Evolutionary conservation across 2,888 invertebrate species (phyloP), one percentile per base, ranked within the genome.

Genomic region (Euclidia mi): DNA sequence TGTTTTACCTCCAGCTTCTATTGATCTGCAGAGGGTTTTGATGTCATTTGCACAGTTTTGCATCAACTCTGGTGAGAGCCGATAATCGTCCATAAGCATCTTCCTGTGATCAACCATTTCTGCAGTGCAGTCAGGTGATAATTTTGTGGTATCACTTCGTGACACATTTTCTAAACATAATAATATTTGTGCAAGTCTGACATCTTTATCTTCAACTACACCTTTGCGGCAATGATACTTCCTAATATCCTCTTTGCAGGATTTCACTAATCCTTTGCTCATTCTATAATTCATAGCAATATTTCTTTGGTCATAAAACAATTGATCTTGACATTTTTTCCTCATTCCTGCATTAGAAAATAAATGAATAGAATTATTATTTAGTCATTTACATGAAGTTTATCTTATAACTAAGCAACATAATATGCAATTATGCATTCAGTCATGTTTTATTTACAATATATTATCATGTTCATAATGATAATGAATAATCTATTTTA

Each of bases 61-160:
- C 61, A 99, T 97, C 59, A 99, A 95, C 90, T 99, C 99, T 3
- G 99, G 99, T 7, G 98, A 98, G 12, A 99, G 94, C 74, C 98
- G 96, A 85, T 97, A 99, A 88, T 99, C 99, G 80, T 98, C 97
- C 97, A 99, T 97, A 11, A 99, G 94, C 92, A 97, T 97, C 85
- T 97, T 96, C 14, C 99, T 95, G 85, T 99, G 98, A 79, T 98
- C 98, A 65, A 96, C 95, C 96, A 99, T 97, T 94, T 99, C 99
- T 14, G 96, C 95, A 47, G 97, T 96, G 84, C 99, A 99, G 73
- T 97, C 97, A 0, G 96, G 91, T 10, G 96, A 95, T 11, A 98
- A 93, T 86, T 96, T 96, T 47, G 96, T 96, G 71, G 96, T 96
- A 71, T 97, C 97, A 73, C 96, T 96, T 80, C 95, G 95, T 38